These are phyloP conservation scores for Luperina nickerlii DNA, from an alignment of 2,888 invertebrate species.

Conservation along the genomic window DNA sequence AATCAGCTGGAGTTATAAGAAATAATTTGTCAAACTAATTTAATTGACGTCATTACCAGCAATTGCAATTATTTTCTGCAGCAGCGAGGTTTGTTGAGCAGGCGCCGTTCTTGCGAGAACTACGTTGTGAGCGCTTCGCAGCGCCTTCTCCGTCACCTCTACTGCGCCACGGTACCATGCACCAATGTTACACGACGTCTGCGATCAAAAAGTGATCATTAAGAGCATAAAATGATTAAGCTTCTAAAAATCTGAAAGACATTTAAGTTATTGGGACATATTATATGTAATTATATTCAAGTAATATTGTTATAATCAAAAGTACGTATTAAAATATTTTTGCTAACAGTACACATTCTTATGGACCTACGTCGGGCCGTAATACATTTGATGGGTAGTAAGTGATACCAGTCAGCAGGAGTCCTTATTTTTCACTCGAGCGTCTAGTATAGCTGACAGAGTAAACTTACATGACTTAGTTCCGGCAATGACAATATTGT, in stretches of 20 bases:
- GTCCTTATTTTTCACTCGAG: not conserved
- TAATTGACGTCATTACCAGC: slow-evolving; percentile 36
- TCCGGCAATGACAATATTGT: slow-evolving; percentile 47
- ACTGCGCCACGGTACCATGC: slow-evolving; percentile 40
- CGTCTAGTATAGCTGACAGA: not conserved
- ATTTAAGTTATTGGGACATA: not conserved
- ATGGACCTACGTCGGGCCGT: not conserved
- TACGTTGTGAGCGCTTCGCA: slow-evolving; percentile 12
- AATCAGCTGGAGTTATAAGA: not conserved
- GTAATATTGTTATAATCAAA: not conserved
- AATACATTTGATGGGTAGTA: not conserved
- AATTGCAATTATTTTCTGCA: slow-evolving; percentile 44
- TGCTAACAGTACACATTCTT: not conserved
- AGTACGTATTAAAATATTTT: not conserved
- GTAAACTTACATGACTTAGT: slow-evolving; percentile 37
- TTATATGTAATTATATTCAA: not conserved
- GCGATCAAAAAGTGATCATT: not conserved
- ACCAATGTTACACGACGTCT: slow-evolving; percentile 18
- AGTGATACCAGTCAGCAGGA: not conserved
- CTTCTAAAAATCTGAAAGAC: not conserved
- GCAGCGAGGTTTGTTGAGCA: slow-evolving; percentile 22
- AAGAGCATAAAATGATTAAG: not conserved
- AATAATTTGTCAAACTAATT: not conserved
- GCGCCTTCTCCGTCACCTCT: slow-evolving; percentile 44
- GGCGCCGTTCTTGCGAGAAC: slow-evolving; percentile 21